Base-by-base conservation (phyloP, 1,140 invertebrate genomes). In the Heliconius eleuchia region DNA sequence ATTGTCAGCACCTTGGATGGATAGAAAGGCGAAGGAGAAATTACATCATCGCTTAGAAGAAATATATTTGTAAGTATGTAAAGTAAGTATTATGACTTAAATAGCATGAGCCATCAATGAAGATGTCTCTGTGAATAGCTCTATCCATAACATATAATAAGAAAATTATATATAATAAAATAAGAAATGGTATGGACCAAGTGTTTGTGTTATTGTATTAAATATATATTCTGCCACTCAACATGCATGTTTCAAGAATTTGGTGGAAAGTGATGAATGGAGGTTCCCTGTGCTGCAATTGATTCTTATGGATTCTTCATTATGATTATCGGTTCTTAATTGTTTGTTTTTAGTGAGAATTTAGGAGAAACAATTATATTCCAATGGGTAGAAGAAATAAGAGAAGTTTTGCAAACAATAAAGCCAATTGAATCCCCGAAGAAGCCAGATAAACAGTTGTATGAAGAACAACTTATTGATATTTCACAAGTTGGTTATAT, bases 361-460 rank as follows among this genome's bases (percentile, higher is more conserved):
- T 87, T 96, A 77, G 97, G 97, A 60, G 96, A 97, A 94, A 96
- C 95, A 83, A 95, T 98, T 27, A 92, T 98, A 55, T 98, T 96
- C 89, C 95, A 97, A 85, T 97, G 97, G 97, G 96, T 97, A 42
- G 97, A 97, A 91, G 96, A 95, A 89, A 94, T 97, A 72, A 92
- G 97, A 87, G 96, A 97, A 91, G 95, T 96, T 83, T 85, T 97
- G 34, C 90, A 95, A 66, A 86, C 76, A 78, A 82, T 91, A 46
- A 89, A 91, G 77, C 82, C 85, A 11, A 78, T 79, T 6, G 83
- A 89, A 74, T 77, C 83, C 75, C 52, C 82, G 34, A 88, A 89
- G 50, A 87, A 86, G 37, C 19, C 60, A 39, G 79, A 76, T 72
- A 79, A 84, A 50, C 81, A 81, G 37, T 79, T 72, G 60, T 52